Evolutionary conservation across 2,113 vertebrate species (phyloP), one percentile per base, ranked within the genome.

Genomic region (Channa argus): DNA sequence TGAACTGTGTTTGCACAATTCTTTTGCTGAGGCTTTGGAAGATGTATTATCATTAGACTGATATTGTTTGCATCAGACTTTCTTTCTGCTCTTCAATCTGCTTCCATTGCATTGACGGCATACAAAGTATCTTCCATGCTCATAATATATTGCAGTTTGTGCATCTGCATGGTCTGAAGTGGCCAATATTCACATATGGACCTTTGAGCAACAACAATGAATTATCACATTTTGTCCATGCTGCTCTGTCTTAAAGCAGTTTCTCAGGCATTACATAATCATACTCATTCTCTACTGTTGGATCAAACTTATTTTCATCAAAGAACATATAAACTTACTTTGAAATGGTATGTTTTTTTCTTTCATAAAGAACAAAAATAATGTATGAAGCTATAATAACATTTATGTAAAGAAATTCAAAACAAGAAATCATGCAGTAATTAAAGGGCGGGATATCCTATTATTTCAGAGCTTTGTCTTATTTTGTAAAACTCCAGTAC

Each of bases 231-330:
- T 67, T 55, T 65, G 39, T 88, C 66, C 70, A 52, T 68, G 82
- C 71, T 86, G 80, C 83, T 87, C 86, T 82, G 81, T 85, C 45
- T 51, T 86, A 59, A 86, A 77, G 74, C 84, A 79, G 93, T 91
- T 94, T 96, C 96, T 98, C 96, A 97, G 96, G 96, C 96, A 95
- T 95, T 92, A 91, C 91, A 87, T 95, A 93, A 91, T 93, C 93
- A 92, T 88, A 93, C 91, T 75, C 85, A 92, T 91, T 91, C 61
- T 59, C 59, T 62, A 37, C 50, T 82, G 72, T 85, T 75, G 44
- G 15, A 81, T 91, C 87, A 92, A 79, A 90, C 93, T 93, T 94
- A 94, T 94, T 95, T 95, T 93, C 92, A 86, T 84, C 72, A 72
- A 85, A 93, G 79, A 88, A 65, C 73, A 79, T 74, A 72, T 90